phyloP scores from a whole-genome alignment of 2,113 vertebrate species.

The Hyperopisus bebe region DNA sequence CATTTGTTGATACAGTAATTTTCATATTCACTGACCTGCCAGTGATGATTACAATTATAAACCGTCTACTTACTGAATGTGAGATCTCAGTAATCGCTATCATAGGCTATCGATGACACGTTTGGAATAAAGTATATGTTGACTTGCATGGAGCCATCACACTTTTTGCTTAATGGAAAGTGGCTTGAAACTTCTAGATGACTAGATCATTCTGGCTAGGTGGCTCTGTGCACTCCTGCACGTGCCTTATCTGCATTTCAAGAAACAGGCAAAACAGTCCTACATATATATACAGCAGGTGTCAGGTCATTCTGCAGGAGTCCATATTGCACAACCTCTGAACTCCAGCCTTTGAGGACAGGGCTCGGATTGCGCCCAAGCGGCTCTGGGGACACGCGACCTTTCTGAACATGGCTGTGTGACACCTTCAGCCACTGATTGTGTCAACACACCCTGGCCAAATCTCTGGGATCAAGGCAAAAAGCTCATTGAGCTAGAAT shows the following conservation, averaged over 20 bases:
- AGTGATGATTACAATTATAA: background rate
- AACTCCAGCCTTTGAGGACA: background rate
- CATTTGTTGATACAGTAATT: background rate
- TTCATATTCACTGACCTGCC: background rate
- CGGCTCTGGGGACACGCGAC: background rate
- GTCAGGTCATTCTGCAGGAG: background rate
- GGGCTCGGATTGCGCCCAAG: background rate
- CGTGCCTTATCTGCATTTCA: background rate
- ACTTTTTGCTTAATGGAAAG: background rate
- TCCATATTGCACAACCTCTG: background rate
- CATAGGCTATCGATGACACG: background rate
- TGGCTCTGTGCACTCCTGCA: background rate
- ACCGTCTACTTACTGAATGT: background rate
- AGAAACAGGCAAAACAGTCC: background rate
- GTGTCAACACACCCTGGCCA: background rate
- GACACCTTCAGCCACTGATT: background rate
- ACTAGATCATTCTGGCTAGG: background rate
- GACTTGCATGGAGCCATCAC: background rate
- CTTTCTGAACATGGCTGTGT: background rate
- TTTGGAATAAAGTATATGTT: background rate
- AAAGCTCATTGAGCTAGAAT: background rate
- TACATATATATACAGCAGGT: background rate
- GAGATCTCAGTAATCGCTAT: background rate
- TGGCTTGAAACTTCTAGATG: background rate
- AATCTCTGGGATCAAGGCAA: background rate